These are phyloP conservation scores for Nebria ingens DNA, from an alignment of 1,140 invertebrate species.

Conservation along the genomic window DNA sequence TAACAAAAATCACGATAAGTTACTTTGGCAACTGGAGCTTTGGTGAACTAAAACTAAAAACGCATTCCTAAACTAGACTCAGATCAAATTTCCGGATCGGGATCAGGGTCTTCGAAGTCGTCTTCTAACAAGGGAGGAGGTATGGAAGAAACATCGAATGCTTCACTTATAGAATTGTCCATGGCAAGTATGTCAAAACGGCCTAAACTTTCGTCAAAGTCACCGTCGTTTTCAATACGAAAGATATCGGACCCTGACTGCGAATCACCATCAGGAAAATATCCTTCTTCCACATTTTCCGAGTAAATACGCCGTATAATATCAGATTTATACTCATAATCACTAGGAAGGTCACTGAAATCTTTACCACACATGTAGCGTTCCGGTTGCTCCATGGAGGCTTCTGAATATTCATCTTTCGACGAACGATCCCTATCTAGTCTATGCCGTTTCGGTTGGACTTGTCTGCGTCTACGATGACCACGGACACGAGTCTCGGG, in stretches of 20 bases:
- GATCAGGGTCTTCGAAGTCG: conserved; percentile 42
- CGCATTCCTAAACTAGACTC: background rate
- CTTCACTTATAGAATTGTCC: conserved; percentile 39
- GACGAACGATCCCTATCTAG: conserved; percentile 32
- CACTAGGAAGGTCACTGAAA: background rate
- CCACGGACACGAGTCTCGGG: conserved; percentile 43
- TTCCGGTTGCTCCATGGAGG: conserved; percentile 23
- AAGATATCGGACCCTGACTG: conserved; percentile 42
- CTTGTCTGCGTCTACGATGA: conserved; percentile 50
- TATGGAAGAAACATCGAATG: conserved; percentile 55
- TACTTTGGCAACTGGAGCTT: background rate
- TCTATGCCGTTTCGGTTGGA: conserved; percentile 44
- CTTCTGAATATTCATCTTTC: conserved; percentile 37
- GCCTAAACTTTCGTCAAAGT: conserved; percentile 27
- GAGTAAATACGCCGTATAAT: conserved; percentile 14
- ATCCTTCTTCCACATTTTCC: conserved; percentile 41
- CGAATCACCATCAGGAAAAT: conserved; percentile 53
- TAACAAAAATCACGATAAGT: background rate
- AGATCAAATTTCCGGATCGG: conserved; percentile 2
- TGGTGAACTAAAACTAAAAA: background rate
- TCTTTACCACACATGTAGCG: background rate
- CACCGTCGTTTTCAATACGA: conserved; percentile 44
- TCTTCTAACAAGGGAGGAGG: conserved; percentile 54
- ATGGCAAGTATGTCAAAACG: conserved; percentile 12
- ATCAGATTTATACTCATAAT: conserved; percentile 5